Conservation (phyloP, 2,797 vertebrate genomes). For the Momotus momota region DNA sequence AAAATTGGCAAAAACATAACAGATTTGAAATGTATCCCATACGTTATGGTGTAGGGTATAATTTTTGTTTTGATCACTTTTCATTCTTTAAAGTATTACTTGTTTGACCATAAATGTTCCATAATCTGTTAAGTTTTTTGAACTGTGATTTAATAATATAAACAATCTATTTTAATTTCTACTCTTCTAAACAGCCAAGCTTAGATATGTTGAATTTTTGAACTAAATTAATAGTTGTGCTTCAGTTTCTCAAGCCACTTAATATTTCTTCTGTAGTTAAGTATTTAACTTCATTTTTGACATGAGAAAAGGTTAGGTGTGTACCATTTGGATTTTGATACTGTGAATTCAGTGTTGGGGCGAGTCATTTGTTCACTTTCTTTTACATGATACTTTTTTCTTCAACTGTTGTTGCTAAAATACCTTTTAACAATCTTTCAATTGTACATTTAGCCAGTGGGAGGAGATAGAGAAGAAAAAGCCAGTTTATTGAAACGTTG, state of each 20-base stretch:
- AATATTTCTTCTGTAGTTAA: constrained; percentile 70
- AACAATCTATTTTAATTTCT: constrained; percentile 68
- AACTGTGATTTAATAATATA: constrained; percentile 76
- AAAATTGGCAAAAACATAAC: constrained; percentile 88
- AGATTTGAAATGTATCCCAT: constrained; percentile 85
- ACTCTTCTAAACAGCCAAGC: constrained; percentile 70
- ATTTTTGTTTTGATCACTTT: constrained; percentile 84
- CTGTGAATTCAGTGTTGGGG: constrained; percentile 57
- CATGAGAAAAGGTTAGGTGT: constrained; percentile 63
- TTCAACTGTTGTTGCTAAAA: constrained; percentile 49
- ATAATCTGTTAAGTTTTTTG: constrained; percentile 79
- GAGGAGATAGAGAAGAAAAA: constrained; percentile 65
- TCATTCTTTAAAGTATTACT: constrained; percentile 82
- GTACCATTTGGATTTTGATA: constrained; percentile 59
- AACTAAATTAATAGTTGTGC: constrained; percentile 66
- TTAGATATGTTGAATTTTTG: constrained; percentile 68
- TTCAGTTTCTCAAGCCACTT: constrained; percentile 71
- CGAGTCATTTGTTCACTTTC: constrained; percentile 59
- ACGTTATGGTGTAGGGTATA: constrained; percentile 82
- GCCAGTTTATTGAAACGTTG: constrained; percentile 45
- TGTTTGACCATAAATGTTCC: constrained; percentile 82
- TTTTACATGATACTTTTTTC: constrained; percentile 45
- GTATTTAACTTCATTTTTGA: constrained; percentile 65
- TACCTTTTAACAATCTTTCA: constrained; percentile 15
- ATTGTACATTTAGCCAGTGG: constrained; percentile 29